Evolutionary conservation across 2,113 vertebrate genomes (phyloP).

Genomic region (Furnarius figulus): DNA sequence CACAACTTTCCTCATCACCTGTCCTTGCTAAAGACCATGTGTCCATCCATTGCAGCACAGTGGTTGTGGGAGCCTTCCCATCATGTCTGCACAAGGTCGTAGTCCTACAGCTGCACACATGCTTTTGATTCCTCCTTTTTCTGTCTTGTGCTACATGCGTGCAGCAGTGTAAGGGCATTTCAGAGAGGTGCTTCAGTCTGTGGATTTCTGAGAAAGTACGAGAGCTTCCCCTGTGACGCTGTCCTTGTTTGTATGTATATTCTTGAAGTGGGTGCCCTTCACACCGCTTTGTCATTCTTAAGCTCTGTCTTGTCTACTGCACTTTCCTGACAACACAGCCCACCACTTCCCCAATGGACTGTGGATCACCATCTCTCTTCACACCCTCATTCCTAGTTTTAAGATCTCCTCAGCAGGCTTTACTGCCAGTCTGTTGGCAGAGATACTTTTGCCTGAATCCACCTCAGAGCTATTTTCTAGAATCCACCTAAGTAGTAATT

Average conservation of each 20-base stretch:
- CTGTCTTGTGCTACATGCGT: not conserved
- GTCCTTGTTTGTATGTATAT: not conserved
- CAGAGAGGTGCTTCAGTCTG: not conserved
- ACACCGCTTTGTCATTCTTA: not conserved
- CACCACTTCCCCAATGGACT: not conserved
- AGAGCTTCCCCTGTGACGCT: not conserved
- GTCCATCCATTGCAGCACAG: fast-evolving
- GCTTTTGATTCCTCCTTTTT: not conserved
- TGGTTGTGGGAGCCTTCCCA: not conserved
- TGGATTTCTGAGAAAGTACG: not conserved
- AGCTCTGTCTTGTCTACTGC: not conserved
- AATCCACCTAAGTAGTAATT: constrained; percentile 24
- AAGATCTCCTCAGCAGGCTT: not conserved
- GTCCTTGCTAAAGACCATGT: not conserved
- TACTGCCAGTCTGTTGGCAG: not conserved
- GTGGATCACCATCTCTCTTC: not conserved
- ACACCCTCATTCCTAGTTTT: not conserved
- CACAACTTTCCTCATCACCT: not conserved
- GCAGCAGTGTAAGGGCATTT: not conserved
- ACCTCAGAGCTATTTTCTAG: not conserved
- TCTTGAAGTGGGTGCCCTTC: not conserved
- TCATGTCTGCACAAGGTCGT: fast-evolving
- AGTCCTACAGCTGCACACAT: not conserved
- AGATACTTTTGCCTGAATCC: not conserved
- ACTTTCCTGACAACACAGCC: not conserved